Evolutionary conservation across 2,113 vertebrate genomes (phyloP).

Genomic region (Oncorhynchus kisutch): DNA sequence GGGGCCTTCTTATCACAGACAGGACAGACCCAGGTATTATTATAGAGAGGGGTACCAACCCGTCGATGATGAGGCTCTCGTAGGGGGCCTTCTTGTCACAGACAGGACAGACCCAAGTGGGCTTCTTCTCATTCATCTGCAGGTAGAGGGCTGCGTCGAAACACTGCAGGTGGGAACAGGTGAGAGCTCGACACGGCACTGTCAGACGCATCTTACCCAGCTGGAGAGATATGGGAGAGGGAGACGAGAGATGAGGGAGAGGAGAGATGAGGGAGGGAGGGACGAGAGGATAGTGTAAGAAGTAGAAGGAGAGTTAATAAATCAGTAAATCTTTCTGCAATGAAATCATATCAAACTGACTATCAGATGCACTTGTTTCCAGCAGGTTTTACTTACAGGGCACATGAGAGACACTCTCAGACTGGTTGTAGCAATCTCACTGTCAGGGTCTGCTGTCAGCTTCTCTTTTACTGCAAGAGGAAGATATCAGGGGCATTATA

Average conservation of each 20-base stretch:
- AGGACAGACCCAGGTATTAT: constrained; percentile 72
- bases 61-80: constrained; percentile 93
- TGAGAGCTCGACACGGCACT: constrained; percentile 92
- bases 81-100: constrained; percentile 97
- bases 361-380: background rate
- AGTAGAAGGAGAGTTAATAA: no score
- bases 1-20: constrained; percentile 97
- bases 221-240: constrained; percentile 58
- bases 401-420: constrained; percentile 93
- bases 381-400: constrained; percentile 75
- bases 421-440: constrained; percentile 92
- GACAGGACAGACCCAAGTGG: constrained; percentile 97
- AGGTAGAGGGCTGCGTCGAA: constrained; percentile 97
- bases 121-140: constrained; percentile 99
- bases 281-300: background rate
- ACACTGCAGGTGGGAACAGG: constrained; percentile 96
- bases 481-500: no score
- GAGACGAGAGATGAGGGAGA: no score
- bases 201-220: constrained; percentile 97
- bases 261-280: no score
- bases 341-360: no score
- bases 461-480: constrained; percentile 89
- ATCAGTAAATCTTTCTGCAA: no score
- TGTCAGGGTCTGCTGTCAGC: constrained; percentile 91
- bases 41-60: constrained; percentile 63